phyloP scores from a whole-genome alignment of 2,888 invertebrate species.

The Mayetiola destructor region DNA sequence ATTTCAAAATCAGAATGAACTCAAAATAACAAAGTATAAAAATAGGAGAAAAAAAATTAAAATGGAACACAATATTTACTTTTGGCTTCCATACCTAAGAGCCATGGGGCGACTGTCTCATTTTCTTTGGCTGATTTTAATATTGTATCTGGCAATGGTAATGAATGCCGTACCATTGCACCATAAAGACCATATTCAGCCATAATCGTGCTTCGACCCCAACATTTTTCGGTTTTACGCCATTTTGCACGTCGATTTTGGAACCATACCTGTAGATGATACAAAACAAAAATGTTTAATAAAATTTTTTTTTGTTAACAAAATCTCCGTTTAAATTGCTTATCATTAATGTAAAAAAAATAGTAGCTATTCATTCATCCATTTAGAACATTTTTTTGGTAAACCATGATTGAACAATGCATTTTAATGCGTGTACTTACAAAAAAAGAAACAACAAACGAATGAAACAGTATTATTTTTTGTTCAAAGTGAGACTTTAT shows the following conservation, averaged over 20 bases:
- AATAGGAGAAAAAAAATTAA: slow-evolving; percentile 22
- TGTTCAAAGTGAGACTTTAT: no score
- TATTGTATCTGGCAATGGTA: slow-evolving; percentile 96
- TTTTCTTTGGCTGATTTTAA: slow-evolving; percentile 94
- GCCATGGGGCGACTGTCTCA: slow-evolving; percentile 96
- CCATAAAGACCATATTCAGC: slow-evolving; percentile 99
- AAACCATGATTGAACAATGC: slow-evolving; percentile 9
- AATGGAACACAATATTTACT: slow-evolving; percentile 29
- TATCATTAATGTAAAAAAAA: no score
- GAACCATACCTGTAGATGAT: slow-evolving; percentile 91
- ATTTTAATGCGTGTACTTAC: no score
- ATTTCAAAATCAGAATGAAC: not conserved
- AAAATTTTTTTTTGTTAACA: no score
- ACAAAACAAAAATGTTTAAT: slow-evolving; percentile 19
- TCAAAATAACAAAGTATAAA: not conserved
- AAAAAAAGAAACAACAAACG: no score
- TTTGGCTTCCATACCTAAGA: slow-evolving; percentile 66
- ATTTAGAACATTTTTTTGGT: no score
- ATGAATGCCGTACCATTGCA: slow-evolving; percentile 97
- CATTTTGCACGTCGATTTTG: slow-evolving; percentile 92
- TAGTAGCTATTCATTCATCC: no score
- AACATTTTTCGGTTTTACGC: slow-evolving; percentile 99
- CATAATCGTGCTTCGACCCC: slow-evolving; percentile 99
- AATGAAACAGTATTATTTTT: no score
- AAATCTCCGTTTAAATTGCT: no score